Base-by-base conservation (phyloP, 2,888 invertebrate genomes). In the Sphecodes monilicornis region DNA sequence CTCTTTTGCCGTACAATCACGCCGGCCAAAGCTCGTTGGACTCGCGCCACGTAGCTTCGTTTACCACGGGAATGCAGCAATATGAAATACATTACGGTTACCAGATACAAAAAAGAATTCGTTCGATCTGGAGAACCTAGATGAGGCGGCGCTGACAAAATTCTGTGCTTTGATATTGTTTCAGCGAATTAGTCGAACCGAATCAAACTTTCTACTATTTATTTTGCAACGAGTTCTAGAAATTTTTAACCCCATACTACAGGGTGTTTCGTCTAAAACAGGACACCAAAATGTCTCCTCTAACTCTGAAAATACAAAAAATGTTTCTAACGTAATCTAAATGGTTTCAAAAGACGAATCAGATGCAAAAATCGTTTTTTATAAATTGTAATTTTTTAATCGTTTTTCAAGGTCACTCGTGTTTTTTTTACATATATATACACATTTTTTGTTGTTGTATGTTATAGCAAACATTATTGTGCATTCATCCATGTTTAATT, bases 1-100 rank as follows among this genome's bases (percentile, higher is more conserved):
- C 88, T 82, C 82, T 84, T 84, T 84, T 72, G 71, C 82, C 88
- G 88, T 89, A 85, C 81, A 90, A 89, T 88, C 87, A 84, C 86
- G 80, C 83, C 85, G 88, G 91, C 91, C 92, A 92, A 92, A 89
- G 87, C 90, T 92, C 88, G 90, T 92, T 92, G 93, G 93, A 92
- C 89, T 90, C 84, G 91, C 90, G 92, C 92, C 92, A 92, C 88
- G 86, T 84, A 85, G 86, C 88, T 87, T 83, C 81, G 81, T 84
- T 90, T 88, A 86, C 89, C 88, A 90, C 86, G 86, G 86, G 89
- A 90, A 91, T 89, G 90, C 91, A 89, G 90, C 91, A 92, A 92
- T 90, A 90, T 88, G 87, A 88, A 91, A 91, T 91, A 87, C 87
- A 86, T 90, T 91, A 89, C 78, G 89, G 77, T 86, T 84, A 81